Base-by-base conservation (phyloP, 2,888 invertebrate species). In the Notodonta ziczac region DNA sequence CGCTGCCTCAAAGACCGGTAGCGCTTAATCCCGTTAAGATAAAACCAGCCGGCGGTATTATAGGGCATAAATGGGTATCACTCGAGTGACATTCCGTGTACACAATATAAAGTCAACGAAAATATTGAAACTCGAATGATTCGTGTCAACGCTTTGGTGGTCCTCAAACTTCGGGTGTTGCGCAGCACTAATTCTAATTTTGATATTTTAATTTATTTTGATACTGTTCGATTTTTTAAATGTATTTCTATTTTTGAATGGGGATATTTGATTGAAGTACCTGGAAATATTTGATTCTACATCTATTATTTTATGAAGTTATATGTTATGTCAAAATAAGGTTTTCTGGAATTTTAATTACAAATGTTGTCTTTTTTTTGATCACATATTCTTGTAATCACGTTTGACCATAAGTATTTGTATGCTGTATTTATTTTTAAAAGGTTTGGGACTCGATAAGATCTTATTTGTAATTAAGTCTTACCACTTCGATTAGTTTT, bases 21-120 rank as follows among this genome's bases (percentile, higher is more conserved):
- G 88, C 89, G 69, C 75, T 77, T 83, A 84, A 86, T 85, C 84
- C 86, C 81, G 86, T 89, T 86, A 86, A 89, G 90, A 90, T 90
- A 86, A 83, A 67, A 74, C 65, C 73, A 57, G 72, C 69, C 73
- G 61, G 68, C 67, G 69, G 68, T 60, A 62, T 66, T 72, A 73
- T 72, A 59, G 65, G 70, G 70, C 72, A 77, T 77, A 74, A 73
- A 77, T 74, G 67, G 66, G 78, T 74, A 83, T 81, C 80, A 84
- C 81, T 78, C 75, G 76, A 91, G 90, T 90, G 88, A 84, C 90
- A 90, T 91, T 90, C 88, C 91, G 68, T 90, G 91, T 90, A 82
- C 78, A 65, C 66, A 60, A 72, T 66, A 73, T 74, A 73, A 74
- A 73, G 65, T 73, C 69, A 75, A 74, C 63, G 74, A 76, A 81